A percentile compares a stretch with the other conserved stretches of the same genome.
Conservation (phyloP, 2,888 invertebrate species). For the Acanthosepion lycidas region DNA sequence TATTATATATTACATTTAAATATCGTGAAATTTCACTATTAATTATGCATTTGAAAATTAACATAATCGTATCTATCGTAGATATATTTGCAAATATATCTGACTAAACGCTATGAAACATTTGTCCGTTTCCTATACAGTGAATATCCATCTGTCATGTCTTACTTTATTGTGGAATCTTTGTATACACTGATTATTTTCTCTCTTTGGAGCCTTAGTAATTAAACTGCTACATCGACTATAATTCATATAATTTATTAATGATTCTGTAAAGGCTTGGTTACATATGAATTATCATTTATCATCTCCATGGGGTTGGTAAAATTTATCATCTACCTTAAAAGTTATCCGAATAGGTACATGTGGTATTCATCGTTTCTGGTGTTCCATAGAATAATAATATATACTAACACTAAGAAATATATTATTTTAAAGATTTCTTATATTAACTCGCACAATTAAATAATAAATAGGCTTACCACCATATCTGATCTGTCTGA, state of each 20-base stretch:
- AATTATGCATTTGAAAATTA: too few species aligned
- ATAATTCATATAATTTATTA: background rate
- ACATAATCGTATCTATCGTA: too few species aligned
- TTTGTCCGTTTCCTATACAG: too few species aligned
- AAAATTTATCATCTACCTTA: background rate
- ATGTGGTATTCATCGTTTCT: background rate
- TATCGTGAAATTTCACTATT: too few species aligned
- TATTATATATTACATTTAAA: too few species aligned
- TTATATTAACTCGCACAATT: too few species aligned
- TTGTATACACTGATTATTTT: background rate
- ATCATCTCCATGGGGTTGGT: background rate
- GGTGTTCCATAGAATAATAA: background rate
- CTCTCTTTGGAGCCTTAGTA: background rate
- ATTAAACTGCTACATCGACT: background rate
- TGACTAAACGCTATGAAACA: too few species aligned
- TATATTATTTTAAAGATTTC: background rate
- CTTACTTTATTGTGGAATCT: background rate
- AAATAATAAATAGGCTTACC: too few species aligned
- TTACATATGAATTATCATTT: background rate
- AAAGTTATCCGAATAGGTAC: background rate
- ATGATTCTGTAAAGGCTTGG: background rate
- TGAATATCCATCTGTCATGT: too few species aligned
- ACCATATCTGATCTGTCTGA: too few species aligned
- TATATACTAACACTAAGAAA: background rate
- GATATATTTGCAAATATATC: too few species aligned